These are phyloP conservation scores for Champsocephalus gunnari DNA, from an alignment of 2,797 vertebrate genomes.

Conservation along the genomic window DNA sequence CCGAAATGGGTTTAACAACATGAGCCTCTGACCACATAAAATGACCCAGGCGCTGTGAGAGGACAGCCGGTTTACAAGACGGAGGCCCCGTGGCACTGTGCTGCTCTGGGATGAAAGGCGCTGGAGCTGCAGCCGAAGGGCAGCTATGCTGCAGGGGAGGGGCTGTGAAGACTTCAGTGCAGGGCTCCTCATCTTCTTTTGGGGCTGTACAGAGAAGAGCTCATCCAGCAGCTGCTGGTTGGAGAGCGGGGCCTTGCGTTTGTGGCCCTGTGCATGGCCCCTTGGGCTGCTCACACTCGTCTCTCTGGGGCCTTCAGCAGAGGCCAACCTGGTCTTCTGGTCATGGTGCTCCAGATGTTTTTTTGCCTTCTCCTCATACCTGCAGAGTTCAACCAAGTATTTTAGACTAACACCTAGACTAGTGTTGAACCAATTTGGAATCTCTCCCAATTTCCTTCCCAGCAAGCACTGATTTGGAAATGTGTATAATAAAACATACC, in stretches of 20 bases:
- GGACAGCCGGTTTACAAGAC: slow-evolving; percentile 88
- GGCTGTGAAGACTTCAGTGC: slow-evolving; percentile 65
- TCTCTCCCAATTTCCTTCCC: neutral
- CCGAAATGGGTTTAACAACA: slow-evolving; percentile 93
- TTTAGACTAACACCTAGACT: neutral
- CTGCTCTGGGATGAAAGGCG: slow-evolving; percentile 74
- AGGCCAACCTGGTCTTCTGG: slow-evolving; percentile 82
- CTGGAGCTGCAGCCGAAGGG: slow-evolving; percentile 82
- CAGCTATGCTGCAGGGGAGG: slow-evolving; percentile 88
- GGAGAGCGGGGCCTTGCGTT: slow-evolving; percentile 84
- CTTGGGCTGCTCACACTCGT: slow-evolving; percentile 35
- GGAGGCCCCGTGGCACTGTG: slow-evolving; percentile 77
- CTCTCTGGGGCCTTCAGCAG: slow-evolving; percentile 72
- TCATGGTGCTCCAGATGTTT: slow-evolving; percentile 88
- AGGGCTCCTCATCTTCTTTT: slow-evolving; percentile 79
- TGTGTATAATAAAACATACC: neutral
- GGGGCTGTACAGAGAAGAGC: slow-evolving; percentile 85
- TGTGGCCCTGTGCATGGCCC: slow-evolving; percentile 80
- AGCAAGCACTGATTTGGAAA: neutral
- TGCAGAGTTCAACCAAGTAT: slow-evolving; percentile 65
- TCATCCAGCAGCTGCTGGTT: slow-evolving; percentile 92
- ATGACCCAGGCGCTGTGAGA: slow-evolving; percentile 92
- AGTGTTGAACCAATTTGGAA: neutral
- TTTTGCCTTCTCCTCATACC: slow-evolving; percentile 90
- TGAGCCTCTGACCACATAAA: slow-evolving; percentile 87